Base-by-base conservation (phyloP, 2,113 vertebrate genomes). In the Bungarus multicinctus region DNA sequence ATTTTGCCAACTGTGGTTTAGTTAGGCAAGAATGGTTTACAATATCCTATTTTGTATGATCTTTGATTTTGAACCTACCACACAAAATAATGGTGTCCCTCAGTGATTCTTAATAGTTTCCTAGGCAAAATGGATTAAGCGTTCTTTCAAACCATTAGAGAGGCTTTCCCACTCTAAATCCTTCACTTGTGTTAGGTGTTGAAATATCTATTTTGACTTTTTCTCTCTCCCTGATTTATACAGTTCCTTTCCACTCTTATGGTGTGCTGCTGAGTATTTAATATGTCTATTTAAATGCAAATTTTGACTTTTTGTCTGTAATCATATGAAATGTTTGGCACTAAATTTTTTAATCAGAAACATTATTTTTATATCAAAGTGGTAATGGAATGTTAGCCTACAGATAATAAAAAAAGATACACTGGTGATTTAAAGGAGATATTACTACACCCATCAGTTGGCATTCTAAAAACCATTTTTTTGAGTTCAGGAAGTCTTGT, bases 251-350 rank as follows among this genome's bases (percentile, higher is more conserved):
- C 93, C 91, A 88, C 89, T 91, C 93, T 95, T 95, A 96, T 93
- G 96, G 91, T 90, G 92, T 90, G 96, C 96, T 69, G 60, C 94
- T 60, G 96, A 95, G 95, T 93, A 97, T 97, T 97, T 97, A 98
- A 97, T 97, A 96, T 95, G 96, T 97, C 98, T 97, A 98, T 98
- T 98, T 98, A 98, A 97, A 98, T 98, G 98, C 97, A 98, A 97
- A 98, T 98, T 97, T 97, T 98, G 97, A 97, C 97, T 98, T 97
- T 97, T 96, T 97, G 96, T 97, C 96, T 97, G 95, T 97, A 97
- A 97, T 97, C 97, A 94, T 97, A 96, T 96, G 95, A 97, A 97
- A 97, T 96, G 96, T 97, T 98, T 97, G 96, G 96, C 96, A 97
- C 96, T 97, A 96, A 97, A 91, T 96, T 92, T 97, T 97, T 97